Percentiles rank a stretch among this genome's conserved stretches.
phyloP scores from a whole-genome alignment of 2,888 invertebrate species.

The Xanthia togata region DNA sequence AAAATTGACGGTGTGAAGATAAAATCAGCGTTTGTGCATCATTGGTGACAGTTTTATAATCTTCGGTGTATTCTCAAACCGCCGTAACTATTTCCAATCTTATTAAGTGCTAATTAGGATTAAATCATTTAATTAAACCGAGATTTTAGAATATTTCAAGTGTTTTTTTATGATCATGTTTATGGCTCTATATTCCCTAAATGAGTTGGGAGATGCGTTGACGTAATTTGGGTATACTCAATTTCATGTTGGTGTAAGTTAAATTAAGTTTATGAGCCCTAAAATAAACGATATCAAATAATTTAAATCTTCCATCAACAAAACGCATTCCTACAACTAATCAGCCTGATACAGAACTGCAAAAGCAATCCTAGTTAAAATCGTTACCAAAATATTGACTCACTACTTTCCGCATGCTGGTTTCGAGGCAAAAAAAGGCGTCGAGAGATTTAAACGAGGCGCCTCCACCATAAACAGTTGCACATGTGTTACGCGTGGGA shows the following conservation, averaged over 20 bases:
- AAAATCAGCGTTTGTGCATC: constrained; percentile 63
- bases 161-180: constrained; percentile 50
- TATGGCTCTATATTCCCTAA: constrained; percentile 44
- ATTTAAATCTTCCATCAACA: not conserved
- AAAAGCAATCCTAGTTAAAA: constrained; percentile 30
- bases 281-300: not conserved
- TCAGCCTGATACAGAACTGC: constrained; percentile 13
- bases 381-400: constrained; percentile 69
- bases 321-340: not conserved
- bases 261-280: constrained; percentile 16
- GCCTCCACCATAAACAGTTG: constrained; percentile 78
- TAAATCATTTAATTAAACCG: constrained; percentile 57
- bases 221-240: constrained; percentile 21
- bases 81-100: constrained; percentile 49
- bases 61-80: constrained; percentile 47
- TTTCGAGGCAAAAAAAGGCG: constrained; percentile 73
- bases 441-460: constrained; percentile 80
- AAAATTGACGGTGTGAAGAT: constrained; percentile 59
- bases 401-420: constrained; percentile 66
- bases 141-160: constrained; percentile 30
- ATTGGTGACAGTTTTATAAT: constrained; percentile 60
- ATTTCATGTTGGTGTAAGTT: constrained; percentile 8
- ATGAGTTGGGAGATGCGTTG: constrained; percentile 1
- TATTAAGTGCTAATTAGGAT: constrained; percentile 64
- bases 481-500: constrained; percentile 87